Conservation (phyloP, 2,113 vertebrate genomes). For the Anseranas semipalmata region DNA sequence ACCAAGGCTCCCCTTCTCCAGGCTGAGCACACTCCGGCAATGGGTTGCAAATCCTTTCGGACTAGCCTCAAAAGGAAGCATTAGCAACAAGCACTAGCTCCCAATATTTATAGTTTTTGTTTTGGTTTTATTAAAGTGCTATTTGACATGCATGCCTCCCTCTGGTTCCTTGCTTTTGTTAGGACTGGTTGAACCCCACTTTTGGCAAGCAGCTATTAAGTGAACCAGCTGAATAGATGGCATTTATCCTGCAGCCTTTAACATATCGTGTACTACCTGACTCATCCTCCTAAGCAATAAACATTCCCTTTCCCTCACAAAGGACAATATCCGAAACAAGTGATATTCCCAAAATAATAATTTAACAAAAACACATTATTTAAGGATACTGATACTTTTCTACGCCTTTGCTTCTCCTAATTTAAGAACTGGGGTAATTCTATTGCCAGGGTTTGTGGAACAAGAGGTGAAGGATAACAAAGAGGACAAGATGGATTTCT, state of each 20-base stretch:
- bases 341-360: neutral
- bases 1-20: neutral
- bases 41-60: slow-evolving; percentile 2
- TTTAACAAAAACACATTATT: neutral
- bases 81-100: neutral
- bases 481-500: neutral
- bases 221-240: neutral
- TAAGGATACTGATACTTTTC: neutral
- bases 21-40: neutral
- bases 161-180: neutral
- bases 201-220: neutral
- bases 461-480: neutral
- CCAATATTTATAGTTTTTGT: neutral
- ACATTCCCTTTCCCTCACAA: neutral
- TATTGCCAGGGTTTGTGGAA: neutral
- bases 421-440: neutral
- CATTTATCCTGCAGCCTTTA: neutral
- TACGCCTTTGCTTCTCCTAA: neutral
- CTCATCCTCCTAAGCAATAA: neutral
- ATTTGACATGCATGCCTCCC: neutral
- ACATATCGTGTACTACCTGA: neutral
- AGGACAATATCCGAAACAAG: neutral
- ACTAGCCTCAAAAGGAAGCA: neutral
- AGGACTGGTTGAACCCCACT: neutral
- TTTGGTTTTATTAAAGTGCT: neutral